Evolutionary conservation across 2,797 vertebrate species (phyloP), one percentile per base, ranked within the genome.

Genomic region (Peromyscus attwateri): DNA sequence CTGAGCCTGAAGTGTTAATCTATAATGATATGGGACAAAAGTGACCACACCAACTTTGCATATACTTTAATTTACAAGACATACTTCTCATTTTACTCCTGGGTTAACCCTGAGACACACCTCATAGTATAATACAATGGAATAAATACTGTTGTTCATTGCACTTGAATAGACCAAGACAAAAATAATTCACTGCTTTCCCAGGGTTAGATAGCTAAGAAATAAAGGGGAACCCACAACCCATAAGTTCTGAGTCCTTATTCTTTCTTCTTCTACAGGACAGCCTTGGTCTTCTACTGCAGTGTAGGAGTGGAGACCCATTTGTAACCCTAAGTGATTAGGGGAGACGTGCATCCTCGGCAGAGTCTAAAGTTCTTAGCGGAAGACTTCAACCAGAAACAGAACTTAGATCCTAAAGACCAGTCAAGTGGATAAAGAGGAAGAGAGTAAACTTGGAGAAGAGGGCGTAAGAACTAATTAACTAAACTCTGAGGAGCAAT

Each of bases 1-100:
- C 81, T 70, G 60, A 84, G n/a, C 52, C 73, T 27, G 3, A 25
- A 43, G 62, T 13, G 19, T 60, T 92, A 27, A 80, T 52, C 82
- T 73, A 14, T 52, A 85, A 93, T 13, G n/a, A 94, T 43, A 62
- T n/a, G 34, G 97, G 25, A 31, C 49, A 3, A 83, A 95, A 95
- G 34, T 57, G 37, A 81, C 73, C 57, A 68, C n/a, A 85, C 27
- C 64, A 91, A 46, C 25, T 96, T 64, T 91, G 85, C 49, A 96
- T 52, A 89, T 29, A 25, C 40, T 70, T 95, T 46, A 17, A 49
- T 89, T 95, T 89, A 81, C 17, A 68, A 87, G 87, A 79, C 76
- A 82, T 2, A 8, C 52, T 77, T 96, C 91, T 80, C 43, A 49
- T 71, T 66, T 87, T 31, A 55, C 79, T 91, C 62, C 82, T 92